These are phyloP conservation scores for Cylloceria caligata DNA, from an alignment of 2,888 invertebrate species.

Conservation along the genomic window DNA sequence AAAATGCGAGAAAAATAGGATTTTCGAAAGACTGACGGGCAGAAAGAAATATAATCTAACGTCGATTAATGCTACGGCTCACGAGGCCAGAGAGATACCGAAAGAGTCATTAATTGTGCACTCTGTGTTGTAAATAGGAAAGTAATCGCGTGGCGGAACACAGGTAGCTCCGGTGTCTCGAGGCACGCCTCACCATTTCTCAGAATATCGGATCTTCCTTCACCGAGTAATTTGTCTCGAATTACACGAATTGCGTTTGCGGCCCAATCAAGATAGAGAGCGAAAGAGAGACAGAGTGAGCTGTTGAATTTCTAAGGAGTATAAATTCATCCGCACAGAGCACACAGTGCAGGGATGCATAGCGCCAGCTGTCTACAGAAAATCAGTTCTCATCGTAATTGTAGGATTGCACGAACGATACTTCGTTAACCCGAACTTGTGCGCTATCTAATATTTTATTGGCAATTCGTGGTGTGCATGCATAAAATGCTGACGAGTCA, in stretches of 20 bases:
- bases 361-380: constrained; percentile 7
- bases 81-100: constrained; percentile 7
- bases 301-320: constrained; percentile 45
- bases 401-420: constrained; percentile 44
- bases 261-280: constrained; percentile 22
- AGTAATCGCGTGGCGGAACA: constrained; percentile 24
- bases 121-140: constrained; percentile 41
- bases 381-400: constrained; percentile 36
- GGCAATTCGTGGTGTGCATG: neutral
- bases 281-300: constrained; percentile 29
- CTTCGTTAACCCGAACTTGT: constrained; percentile 30
- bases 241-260: constrained; percentile 34
- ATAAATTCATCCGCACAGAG: constrained; percentile 30
- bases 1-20: neutral
- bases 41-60: constrained; percentile 13
- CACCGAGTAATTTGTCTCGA: constrained; percentile 54
- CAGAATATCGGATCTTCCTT: constrained; percentile 22
- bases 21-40: neutral
- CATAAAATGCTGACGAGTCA: neutral
- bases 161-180: constrained; percentile 31
- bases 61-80: constrained; percentile 27
- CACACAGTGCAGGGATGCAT: neutral
- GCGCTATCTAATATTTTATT: constrained; percentile 25
- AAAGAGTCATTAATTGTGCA: constrained; percentile 31
- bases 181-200: constrained; percentile 21